Conservation (phyloP, 2,888 invertebrate species). For the Rhingia campestris region DNA sequence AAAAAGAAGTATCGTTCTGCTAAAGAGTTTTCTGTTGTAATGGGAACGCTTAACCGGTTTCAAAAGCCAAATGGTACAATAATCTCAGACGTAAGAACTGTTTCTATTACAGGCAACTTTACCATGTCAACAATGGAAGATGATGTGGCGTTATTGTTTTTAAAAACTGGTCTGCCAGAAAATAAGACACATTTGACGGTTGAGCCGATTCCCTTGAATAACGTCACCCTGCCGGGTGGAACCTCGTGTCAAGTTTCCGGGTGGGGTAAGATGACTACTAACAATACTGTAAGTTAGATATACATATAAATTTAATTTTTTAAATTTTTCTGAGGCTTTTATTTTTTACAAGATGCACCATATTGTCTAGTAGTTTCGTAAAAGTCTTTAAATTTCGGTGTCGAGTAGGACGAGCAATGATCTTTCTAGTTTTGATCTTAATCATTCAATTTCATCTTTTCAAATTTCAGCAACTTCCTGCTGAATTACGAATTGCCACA, state of each 20-base stretch:
- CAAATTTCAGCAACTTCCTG: constrained; percentile 75
- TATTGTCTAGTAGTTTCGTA: no score
- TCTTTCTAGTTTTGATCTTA: neutral
- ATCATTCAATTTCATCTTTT: neutral
- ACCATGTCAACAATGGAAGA: constrained; percentile 78
- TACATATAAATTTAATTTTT: no score
- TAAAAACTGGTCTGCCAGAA: constrained; percentile 75
- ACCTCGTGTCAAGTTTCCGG: constrained; percentile 79
- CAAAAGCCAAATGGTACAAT: constrained; percentile 78
- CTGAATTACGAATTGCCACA: constrained; percentile 77
- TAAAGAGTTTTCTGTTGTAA: constrained; percentile 79
- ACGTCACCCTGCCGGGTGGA: constrained; percentile 75
- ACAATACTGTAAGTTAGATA: neutral
- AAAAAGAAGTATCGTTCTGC: constrained; percentile 78
- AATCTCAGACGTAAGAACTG: constrained; percentile 78
- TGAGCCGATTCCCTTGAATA: constrained; percentile 77
- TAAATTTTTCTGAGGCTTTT: no score
- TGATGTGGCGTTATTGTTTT: constrained; percentile 80
- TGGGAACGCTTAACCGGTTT: constrained; percentile 80
- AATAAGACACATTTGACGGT: constrained; percentile 77
- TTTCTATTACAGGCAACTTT: constrained; percentile 78
- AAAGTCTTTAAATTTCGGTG: no score
- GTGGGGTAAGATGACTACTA: constrained; percentile 77
- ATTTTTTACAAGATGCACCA: no score
- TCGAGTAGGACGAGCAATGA: no score